Base-by-base conservation (phyloP, 2,888 invertebrate species). In the Graphium colonna region DNA sequence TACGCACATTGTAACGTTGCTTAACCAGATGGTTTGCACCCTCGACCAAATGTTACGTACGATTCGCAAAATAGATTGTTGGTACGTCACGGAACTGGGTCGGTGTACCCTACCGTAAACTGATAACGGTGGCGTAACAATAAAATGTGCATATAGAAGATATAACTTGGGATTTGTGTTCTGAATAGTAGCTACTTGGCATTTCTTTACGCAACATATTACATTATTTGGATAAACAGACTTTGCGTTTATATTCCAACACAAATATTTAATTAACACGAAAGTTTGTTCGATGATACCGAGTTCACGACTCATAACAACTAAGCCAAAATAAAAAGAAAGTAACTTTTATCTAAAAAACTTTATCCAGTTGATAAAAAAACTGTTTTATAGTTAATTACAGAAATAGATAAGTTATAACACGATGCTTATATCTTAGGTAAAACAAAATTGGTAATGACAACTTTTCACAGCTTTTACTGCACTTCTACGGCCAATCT, bases 31-130 rank as follows among this genome's bases (percentile, higher is more conserved):
- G 45, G 51, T 36, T 53, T 53, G 38, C 44, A 48, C 52, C 52
- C 48, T 57, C 53, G 48, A 41, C 59, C 55, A 60, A 60, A 59
- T 56, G 55, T 62, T 59, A 57, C 59, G 58, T 59, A 56, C 58
- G 56, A 56, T 52, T 64, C 62, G 59, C 57, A 58, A 58, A 64
- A 63, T 61, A 63, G 56, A 65, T 62, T 59, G 58, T 56, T 49
- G 53, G 50, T 56, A 56, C 52, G 46, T 31, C 36, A 42, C 51
- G 45, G 17, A 61, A 61, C 56, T 67, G 56, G 62, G 62, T 60
- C 63, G 50, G 57, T 47, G 51, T 59, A 59, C 57, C 56, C 47
- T 50, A 59, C 52, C 54, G 59, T 59, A 58, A 63, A 61, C 60
- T 58, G 55, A 61, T 64, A 63, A 59, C 58, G 44, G 43, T 57